phyloP scores from a whole-genome alignment of 2,888 invertebrate species.

The Geophilus truncorum region DNA sequence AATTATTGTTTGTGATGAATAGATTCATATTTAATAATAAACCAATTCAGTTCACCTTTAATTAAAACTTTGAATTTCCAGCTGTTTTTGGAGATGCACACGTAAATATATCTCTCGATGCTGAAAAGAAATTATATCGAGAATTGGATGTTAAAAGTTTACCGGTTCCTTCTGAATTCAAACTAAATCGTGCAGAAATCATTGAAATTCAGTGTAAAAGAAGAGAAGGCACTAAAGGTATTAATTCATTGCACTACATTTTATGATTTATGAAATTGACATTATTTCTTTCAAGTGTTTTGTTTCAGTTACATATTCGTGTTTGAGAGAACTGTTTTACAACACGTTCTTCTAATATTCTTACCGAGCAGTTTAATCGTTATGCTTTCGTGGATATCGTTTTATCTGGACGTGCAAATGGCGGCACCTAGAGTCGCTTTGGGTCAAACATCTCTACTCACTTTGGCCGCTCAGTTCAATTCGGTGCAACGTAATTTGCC shows the following conservation, averaged over 20 bases:
- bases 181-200: background rate
- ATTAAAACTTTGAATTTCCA: background rate
- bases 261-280: background rate
- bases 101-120: background rate
- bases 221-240: background rate
- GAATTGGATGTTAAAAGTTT: background rate
- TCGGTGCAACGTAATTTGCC: background rate
- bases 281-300: background rate
- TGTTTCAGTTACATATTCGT: background rate
- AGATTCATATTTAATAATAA: background rate
- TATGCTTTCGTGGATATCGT: background rate
- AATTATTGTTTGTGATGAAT: no score
- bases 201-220: background rate
- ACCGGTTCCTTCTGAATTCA: background rate
- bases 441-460: background rate
- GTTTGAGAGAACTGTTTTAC: background rate
- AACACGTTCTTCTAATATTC: background rate
- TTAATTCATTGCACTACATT: no score
- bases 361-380: background rate
- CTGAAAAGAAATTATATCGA: background rate
- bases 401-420: background rate
- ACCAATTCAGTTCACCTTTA: background rate
- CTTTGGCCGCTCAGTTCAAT: background rate
- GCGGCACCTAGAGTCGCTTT: background rate
- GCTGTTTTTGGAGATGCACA: background rate